Evolutionary conservation across 2,113 vertebrate genomes (phyloP), one percentile per base, ranked within the genome.

Genomic region (Grammomys surdaster): DNA sequence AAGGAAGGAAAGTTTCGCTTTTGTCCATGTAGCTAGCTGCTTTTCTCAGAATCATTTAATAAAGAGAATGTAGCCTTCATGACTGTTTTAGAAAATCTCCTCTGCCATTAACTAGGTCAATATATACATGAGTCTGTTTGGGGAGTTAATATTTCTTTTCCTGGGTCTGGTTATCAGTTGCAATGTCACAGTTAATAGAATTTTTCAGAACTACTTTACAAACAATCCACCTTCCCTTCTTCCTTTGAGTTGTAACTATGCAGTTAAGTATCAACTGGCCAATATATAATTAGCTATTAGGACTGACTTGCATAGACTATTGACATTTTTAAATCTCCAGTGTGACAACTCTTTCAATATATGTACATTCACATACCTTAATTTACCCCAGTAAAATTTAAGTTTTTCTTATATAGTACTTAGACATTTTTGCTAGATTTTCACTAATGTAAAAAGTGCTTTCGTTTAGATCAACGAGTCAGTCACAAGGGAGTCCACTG

Each of bases 301-400:
- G 3, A 70, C 51, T 78, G 16, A 54, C n/a, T 63, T 96, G 14
- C 58, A 63, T 56, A 67, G 46, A 65, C 28, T 20, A 70, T 48
- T 92, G 26, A 93, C 90, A 24, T 46, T 11, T 88, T 86, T 56
- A 80, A 76, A 80, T 80, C 54, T 17, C 70, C 90, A 88, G 24
- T 69, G 43, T 82, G 76, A 40, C 33, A 70, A 65, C 67, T 85
- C 69, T 82, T 90, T 93, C 0, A 24, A 67, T 96, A 88, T 28
- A 72, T 43, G 43, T 70, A 78, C 4, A 88, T 80, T 69, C 67
- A 54, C 65, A 80, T 58, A 54, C 78, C 48, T 91, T 90, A 88
- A 81, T 93, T 82, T 82, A 14, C 90, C 65, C 40, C 40, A 94
- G 72, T 94, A 81, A 85, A 11, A 70, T 69, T 88, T 81, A 40